Base-by-base conservation (phyloP, 2,888 invertebrate genomes). In the Helleia helle region DNA sequence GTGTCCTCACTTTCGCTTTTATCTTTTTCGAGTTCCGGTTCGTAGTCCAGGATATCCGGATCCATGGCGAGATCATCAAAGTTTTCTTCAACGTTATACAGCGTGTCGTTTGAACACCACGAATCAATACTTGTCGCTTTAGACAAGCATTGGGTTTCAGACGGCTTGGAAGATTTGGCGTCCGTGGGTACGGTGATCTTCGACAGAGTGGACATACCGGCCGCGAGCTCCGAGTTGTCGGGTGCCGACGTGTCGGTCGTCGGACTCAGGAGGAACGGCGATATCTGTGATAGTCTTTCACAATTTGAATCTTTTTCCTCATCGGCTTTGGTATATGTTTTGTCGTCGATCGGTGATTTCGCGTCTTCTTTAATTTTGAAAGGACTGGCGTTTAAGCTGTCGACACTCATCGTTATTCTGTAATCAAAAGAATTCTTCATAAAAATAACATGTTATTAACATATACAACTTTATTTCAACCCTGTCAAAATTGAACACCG, bases 61-160 rank as follows among this genome's bases (percentile, higher is more conserved):
- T 84, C 84, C 61, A 73, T 57, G 2, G 66, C 77, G 7, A 84
- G 56, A 51, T 86, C 86, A 43, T 86, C 85, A 52, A 86, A 86
- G 48, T 85, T 84, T 43, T 89, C 89, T 56, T 89, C 89, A 22
- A 89, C 83, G 55, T 89, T 89, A 60, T 89, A 89, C 2, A 89
- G 64, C 0, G 89, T 89, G 52, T 89, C 89, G 59, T 89, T 89
- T 14, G 89, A 89, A 62, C 89, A 89, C 80, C 88, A 89, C 2
- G 88, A 89, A 56, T 88, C 88, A 50, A 88, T 88, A 62, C 88
- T 88, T 18, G 87, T 87, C 1, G 89, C 88, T 58, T 85, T 85
- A 2, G 84, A 83, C 12, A 80, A 63, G 47, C 79, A 75, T 46
- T 76, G 77, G 9, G 75, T 75, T 54, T 85, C 83, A 22, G 76